Conservation (phyloP, 1,140 invertebrate species). For the Heterodera schachtii region DNA sequence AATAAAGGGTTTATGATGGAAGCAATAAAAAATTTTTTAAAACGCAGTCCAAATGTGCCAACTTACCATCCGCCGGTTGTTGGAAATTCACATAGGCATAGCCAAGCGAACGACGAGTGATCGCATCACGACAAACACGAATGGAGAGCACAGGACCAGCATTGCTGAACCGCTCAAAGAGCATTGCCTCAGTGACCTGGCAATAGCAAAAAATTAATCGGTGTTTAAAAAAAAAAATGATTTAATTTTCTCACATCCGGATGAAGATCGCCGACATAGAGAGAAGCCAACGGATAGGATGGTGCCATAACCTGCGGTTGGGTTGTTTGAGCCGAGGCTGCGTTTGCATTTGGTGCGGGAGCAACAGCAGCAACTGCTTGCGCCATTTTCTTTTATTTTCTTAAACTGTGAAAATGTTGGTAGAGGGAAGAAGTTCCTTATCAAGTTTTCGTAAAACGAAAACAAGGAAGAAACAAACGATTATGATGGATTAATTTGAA, state of each 20-base stretch:
- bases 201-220: no score
- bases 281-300: constrained; percentile 74
- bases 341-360: constrained; percentile 17
- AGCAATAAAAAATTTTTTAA: no score
- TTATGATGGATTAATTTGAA: no score
- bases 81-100: constrained; percentile 99
- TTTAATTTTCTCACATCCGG: constrained; percentile 90
- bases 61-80: constrained; percentile 83
- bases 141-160: constrained; percentile 97
- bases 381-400: constrained; percentile 34
- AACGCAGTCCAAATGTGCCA: neutral
- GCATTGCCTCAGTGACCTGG: constrained; percentile 98
- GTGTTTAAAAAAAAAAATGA: no score
- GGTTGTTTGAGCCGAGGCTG: constrained; percentile 32
- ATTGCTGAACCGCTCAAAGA: constrained; percentile 98
- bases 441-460: neutral
- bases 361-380: constrained; percentile 33
- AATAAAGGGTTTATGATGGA: no score
- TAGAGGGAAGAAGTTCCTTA: neutral
- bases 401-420: neutral
- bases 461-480: neutral
- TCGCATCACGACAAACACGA: constrained; percentile 94
- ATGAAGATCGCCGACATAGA: constrained; percentile 98
- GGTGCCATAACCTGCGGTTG: constrained; percentile 41
- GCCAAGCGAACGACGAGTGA: constrained; percentile 91